Base-by-base conservation (phyloP, 2,797 vertebrate species). In the Mormyrops attenuatus region DNA sequence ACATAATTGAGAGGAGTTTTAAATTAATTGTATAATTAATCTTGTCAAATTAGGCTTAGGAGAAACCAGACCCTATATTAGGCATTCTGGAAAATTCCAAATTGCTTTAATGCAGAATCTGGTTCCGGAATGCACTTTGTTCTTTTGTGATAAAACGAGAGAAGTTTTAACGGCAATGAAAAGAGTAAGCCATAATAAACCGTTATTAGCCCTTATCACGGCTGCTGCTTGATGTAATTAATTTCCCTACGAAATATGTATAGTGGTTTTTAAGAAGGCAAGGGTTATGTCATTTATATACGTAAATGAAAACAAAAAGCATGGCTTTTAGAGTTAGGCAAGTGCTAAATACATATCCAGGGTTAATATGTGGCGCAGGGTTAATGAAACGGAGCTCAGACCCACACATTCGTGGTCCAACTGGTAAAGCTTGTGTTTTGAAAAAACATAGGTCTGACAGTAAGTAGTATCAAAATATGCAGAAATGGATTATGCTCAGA, bases 11-110 rank as follows among this genome's bases (percentile, higher is more conserved):
- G 96, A 97, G 95, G 96, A 97, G 96, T 97, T 97, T 97, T 96
- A 97, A 97, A 97, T 98, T 98, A 98, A 98, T 98, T 98, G 97
- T 97, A 97, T 97, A 98, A 98, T 98, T 98, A 98, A 98, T 98
- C 97, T 98, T 98, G 97, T 97, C 96, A 96, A 98, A 97, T 98
- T 97, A 98, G 97, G 96, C 96, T 98, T 97, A 97, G 97, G 97
- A 96, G 97, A 96, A 97, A 97, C 97, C 94, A 95, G 96, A 96
- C 95, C 96, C 95, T 96, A 92, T 97, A 97, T 97, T 97, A 97
- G 96, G 96, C 94, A 96, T 97, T 96, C 95, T 95, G 89, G 96
- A 96, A 96, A 97, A 96, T 97, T 97, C 97, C 95, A 98, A 98
- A 98, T 97, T 97, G 95, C 95, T 93, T 95, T 96, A 95, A 96